phyloP scores from a whole-genome alignment of 2,888 invertebrate genomes.

The Chromoteleia sp. region DNA sequence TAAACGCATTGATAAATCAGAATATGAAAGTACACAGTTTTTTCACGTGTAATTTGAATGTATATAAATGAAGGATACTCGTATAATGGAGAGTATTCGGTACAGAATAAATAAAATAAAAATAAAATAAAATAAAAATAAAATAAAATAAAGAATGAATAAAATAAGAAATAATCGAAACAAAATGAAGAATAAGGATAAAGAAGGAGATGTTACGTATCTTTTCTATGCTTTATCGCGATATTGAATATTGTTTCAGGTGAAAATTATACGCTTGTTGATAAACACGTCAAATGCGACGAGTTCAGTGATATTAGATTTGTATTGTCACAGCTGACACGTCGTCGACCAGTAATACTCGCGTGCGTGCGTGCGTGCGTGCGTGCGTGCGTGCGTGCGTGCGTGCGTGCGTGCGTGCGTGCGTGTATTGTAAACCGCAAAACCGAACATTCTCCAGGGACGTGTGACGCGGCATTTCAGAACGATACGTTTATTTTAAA shows the following conservation, averaged over 20 bases:
- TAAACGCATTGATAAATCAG: too few species aligned
- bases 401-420: slow-evolving; percentile 46
- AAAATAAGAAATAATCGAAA: too few species aligned
- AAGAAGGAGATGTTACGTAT: too few species aligned
- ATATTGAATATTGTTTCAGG: slow-evolving; percentile 15
- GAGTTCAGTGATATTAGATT: slow-evolving; percentile 52
- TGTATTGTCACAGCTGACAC: slow-evolving; percentile 65
- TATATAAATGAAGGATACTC: too few species aligned
- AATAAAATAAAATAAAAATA: too few species aligned
- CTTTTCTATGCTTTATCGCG: too few species aligned
- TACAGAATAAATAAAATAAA: too few species aligned
- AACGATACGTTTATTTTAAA: slow-evolving; percentile 45
- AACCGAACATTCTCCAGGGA: slow-evolving; percentile 66
- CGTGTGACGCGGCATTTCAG: slow-evolving; percentile 44
- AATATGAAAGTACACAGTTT: too few species aligned
- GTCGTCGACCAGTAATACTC: slow-evolving; percentile 62
- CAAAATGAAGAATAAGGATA: too few species aligned
- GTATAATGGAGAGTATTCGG: too few species aligned
- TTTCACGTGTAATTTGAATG: too few species aligned
- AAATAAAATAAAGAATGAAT: too few species aligned
- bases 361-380: slow-evolving; percentile 48
- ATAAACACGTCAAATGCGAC: slow-evolving; percentile 46
- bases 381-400: slow-evolving; percentile 49
- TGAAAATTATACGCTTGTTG: slow-evolving; percentile 29
- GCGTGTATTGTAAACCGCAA: slow-evolving; percentile 65